Evolutionary conservation across 1,140 invertebrate species (phyloP).

Genomic region (Caenorhabditis tropicalis): DNA sequence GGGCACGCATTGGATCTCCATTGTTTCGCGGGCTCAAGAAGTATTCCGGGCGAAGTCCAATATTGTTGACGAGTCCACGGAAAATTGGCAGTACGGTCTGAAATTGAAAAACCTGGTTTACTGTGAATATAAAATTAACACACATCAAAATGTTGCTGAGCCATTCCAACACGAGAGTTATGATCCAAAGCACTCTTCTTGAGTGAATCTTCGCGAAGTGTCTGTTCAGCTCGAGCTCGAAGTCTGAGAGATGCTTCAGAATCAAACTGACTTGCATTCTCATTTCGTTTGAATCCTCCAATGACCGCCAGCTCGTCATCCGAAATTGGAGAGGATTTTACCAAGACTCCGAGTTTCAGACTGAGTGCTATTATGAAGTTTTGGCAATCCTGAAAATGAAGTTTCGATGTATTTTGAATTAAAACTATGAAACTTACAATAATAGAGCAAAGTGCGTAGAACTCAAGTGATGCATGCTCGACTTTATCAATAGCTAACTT

Average conservation of each 20-base stretch:
- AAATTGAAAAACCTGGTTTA: background rate
- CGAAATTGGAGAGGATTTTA: background rate
- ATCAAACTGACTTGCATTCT: background rate
- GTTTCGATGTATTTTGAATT: background rate
- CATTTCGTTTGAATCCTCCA: background rate
- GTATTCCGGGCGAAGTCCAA: background rate
- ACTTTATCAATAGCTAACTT: background rate
- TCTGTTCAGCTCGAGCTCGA: constrained; percentile 19
- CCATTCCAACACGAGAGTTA: background rate
- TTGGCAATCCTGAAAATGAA: background rate
- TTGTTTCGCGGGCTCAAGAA: background rate
- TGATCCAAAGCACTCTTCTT: background rate
- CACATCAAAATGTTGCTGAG: constrained; percentile 17
- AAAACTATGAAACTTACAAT: background rate
- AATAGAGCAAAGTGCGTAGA: background rate
- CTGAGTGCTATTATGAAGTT: constrained; percentile 8
- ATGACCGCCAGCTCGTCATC: background rate
- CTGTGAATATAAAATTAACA: background rate
- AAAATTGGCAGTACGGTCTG: constrained; percentile 12
- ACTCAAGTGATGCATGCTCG: background rate
- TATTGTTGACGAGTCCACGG: background rate
- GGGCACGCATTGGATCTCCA: background rate
- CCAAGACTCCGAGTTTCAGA: background rate
- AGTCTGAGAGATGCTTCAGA: constrained; percentile 17
- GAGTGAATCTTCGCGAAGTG: background rate